Evolutionary conservation across 1,140 invertebrate genomes (phyloP).

Genomic region (Megalopta genalis): DNA sequence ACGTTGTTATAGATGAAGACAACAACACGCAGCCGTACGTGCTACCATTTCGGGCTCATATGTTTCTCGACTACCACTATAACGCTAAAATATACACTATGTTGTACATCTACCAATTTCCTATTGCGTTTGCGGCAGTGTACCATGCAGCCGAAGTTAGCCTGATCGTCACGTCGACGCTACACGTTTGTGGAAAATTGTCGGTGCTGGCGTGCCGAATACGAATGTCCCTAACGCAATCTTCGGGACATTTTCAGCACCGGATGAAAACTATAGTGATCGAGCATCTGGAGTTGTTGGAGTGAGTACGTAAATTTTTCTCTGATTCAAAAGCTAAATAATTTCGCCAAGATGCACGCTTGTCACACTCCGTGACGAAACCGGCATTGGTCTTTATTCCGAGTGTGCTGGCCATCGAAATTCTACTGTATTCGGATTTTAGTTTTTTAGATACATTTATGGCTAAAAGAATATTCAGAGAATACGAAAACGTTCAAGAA

Average conservation of each 20-base stretch:
- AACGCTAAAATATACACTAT: conserved; percentile 1
- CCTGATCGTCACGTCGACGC: conserved; percentile 7
- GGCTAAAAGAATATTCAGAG: too few species aligned
- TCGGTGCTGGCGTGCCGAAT: not conserved
- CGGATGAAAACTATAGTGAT: not conserved
- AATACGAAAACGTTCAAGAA: too few species aligned
- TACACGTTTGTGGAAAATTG: too few species aligned
- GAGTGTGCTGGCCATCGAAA: too few species aligned
- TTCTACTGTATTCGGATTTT: too few species aligned
- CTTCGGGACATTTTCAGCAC: too few species aligned
- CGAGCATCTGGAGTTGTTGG: not conserved
- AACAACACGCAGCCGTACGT: not conserved
- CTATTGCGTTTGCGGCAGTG: not conserved
- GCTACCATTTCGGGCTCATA: conserved; percentile 24
- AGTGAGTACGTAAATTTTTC: not conserved
- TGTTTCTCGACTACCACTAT: conserved; percentile 29
- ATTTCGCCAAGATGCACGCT: too few species aligned
- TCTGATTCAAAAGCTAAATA: too few species aligned
- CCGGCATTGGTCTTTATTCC: too few species aligned
- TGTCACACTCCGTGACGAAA: too few species aligned
- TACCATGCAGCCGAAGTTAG: not conserved
- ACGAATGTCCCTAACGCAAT: too few species aligned
- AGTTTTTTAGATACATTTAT: too few species aligned
- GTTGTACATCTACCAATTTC: not conserved
- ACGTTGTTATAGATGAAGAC: not conserved